Evolutionary conservation across 1,140 invertebrate species (phyloP).

Genomic region (Fragariocoptes setiger): DNA sequence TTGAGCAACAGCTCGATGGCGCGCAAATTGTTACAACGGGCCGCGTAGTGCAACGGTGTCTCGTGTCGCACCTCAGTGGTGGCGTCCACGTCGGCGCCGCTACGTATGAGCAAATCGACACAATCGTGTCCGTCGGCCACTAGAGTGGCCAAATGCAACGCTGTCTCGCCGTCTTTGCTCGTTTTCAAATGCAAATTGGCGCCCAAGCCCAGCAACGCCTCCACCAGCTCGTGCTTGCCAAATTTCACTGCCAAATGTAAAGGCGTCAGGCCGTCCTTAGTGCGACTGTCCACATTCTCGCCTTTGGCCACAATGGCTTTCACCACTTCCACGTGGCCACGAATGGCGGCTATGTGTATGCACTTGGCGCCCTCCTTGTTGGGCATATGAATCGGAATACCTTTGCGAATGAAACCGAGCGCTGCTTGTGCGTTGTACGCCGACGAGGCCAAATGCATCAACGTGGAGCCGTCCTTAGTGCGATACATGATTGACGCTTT

Average conservation of each 20-base stretch:
- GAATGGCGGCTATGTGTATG: conserved; percentile 61
- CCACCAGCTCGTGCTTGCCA: conserved; percentile 73
- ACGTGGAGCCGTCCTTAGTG: conserved; percentile 79
- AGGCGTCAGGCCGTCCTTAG: conserved; percentile 91
- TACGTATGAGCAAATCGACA: conserved; percentile 84
- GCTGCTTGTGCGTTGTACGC: conserved; percentile 91
- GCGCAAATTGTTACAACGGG: conserved; percentile 49
- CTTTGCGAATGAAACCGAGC: conserved; percentile 90
- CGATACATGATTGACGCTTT: conserved; percentile 72
- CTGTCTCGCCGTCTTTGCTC: conserved; percentile 38
- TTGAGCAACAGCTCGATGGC: conserved; percentile 53
- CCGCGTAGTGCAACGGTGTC: conserved; percentile 58
- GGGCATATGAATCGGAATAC: conserved; percentile 96
- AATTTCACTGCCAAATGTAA: conserved; percentile 86
- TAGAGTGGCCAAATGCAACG: conserved; percentile 71
- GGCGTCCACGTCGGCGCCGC: conserved; percentile 70
- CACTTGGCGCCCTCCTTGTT: conserved; percentile 76
- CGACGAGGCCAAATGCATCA: conserved; percentile 87
- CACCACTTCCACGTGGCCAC: conserved; percentile 85
- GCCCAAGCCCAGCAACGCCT: conserved; percentile 75
- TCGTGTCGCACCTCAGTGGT: conserved; percentile 29
- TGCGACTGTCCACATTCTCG: conserved; percentile 71
- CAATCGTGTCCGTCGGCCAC: conserved; percentile 76
- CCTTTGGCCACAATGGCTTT: conserved; percentile 77
- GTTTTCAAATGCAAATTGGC: conserved; percentile 81